Conservation (phyloP, 2,113 vertebrate genomes). For the Salvelinus alpinus region DNA sequence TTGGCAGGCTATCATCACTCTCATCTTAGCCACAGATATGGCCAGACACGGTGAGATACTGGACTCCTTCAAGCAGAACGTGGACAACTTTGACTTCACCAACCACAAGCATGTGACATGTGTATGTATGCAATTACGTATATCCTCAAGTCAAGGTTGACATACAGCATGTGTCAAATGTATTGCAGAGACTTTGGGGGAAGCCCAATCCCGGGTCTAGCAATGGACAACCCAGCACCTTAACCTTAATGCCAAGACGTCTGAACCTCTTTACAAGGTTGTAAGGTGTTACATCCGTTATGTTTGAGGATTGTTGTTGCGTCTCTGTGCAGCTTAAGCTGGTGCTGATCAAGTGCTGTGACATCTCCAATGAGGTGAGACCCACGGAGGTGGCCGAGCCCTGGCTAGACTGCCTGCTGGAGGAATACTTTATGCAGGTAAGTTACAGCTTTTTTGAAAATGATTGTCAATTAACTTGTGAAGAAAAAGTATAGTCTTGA, state of each 20-base stretch:
- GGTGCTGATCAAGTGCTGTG: conserved; percentile 70
- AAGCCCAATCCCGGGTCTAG: too few species aligned
- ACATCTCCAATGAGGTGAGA: conserved; percentile 92
- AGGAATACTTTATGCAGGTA: conserved; percentile 99
- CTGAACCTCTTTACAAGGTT: too few species aligned
- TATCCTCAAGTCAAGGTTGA: too few species aligned
- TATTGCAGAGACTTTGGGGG: too few species aligned
- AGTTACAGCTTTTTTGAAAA: conserved; percentile 3
- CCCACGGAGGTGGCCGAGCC: conserved; percentile 93
- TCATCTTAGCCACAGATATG: conserved; percentile 98
- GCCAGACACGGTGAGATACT: conserved; percentile 92
- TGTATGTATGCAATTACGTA: conserved; percentile 71
- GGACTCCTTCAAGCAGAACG: conserved; percentile 91
- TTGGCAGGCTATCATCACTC: conserved; percentile 88
- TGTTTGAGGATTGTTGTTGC: neutral
- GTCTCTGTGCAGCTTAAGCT: conserved; percentile 86
- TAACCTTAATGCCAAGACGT: too few species aligned
- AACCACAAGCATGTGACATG: conserved; percentile 90
- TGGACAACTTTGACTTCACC: conserved; percentile 91
- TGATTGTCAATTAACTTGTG: neutral
- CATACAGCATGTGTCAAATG: too few species aligned
- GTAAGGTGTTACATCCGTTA: too few species aligned
- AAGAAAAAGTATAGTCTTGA: neutral
- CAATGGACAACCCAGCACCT: too few species aligned
- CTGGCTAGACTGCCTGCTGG: conserved; percentile 94